phyloP scores from a whole-genome alignment of 2,888 invertebrate genomes.

The Thereva nobilitata region DNA sequence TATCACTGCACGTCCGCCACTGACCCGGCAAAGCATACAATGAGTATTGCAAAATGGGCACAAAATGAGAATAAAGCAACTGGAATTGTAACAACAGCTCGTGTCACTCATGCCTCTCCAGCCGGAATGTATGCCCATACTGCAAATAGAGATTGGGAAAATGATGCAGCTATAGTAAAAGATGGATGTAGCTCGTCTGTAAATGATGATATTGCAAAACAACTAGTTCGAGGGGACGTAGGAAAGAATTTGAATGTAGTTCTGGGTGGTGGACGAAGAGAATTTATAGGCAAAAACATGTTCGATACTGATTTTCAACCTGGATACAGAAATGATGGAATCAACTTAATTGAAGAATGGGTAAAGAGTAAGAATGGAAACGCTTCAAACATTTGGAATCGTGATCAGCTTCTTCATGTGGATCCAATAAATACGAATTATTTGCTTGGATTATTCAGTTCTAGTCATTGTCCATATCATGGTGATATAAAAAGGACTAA shows the following conservation, averaged over 20 bases:
- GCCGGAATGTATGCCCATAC: constrained; percentile 73
- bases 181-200: constrained; percentile 57
- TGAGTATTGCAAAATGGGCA: constrained; percentile 72
- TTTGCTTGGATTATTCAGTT: constrained; percentile 63
- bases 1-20: constrained; percentile 67
- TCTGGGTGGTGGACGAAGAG: constrained; percentile 53
- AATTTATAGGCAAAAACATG: constrained; percentile 49
- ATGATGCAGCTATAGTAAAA: constrained; percentile 62
- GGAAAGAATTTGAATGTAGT: constrained; percentile 71
- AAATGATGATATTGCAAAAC: constrained; percentile 73
- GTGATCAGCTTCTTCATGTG: constrained; percentile 47
- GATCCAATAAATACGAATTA: constrained; percentile 61
- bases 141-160: constrained; percentile 72
- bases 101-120: constrained; percentile 79
- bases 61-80: constrained; percentile 66
- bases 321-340: constrained; percentile 64
- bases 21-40: constrained; percentile 63
- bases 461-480: constrained; percentile 65
- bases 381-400: constrained; percentile 49
- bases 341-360: constrained; percentile 72
- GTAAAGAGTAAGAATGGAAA: constrained; percentile 49
- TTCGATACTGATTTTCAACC: constrained; percentile 62
- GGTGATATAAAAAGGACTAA: constrained; percentile 60
- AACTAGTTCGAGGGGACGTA: constrained; percentile 67
- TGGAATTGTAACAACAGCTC: constrained; percentile 74